phyloP scores from a whole-genome alignment of 23 tunicate species.

The Phallusia fumigata region DNA sequence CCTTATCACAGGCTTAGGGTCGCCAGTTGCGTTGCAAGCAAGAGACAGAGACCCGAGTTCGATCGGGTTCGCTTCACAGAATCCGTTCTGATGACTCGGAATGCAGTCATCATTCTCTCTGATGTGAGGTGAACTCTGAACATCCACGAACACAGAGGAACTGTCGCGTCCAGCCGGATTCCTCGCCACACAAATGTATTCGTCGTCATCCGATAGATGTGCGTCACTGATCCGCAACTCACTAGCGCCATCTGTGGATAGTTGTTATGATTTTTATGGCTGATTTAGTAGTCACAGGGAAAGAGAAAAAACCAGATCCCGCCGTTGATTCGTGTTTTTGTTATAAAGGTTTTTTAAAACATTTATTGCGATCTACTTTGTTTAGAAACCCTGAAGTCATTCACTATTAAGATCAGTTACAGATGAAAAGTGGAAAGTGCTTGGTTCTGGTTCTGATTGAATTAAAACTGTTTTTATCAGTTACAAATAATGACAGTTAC shows the following conservation, averaged over 20 bases:
- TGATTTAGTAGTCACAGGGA: no score
- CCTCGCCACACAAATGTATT: slow-evolving; percentile 62
- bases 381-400: no score
- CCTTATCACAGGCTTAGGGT: slow-evolving; percentile 87
- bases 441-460: no score
- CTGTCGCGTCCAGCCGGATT: slow-evolving; percentile 80
- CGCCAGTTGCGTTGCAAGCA: slow-evolving; percentile 83
- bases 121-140: slow-evolving; percentile 64
- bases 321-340: no score
- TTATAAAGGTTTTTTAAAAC: no score
- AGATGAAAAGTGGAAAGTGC: no score
- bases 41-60: slow-evolving; percentile 39
- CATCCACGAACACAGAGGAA: slow-evolving; percentile 56
- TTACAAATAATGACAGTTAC: no score
- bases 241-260: slow-evolving; percentile 34
- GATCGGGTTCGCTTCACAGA: slow-evolving; percentile 44
- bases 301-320: no score
- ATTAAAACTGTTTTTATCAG: no score
- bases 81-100: slow-evolving; percentile 24
- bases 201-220: slow-evolving; percentile 65
- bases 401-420: no score
- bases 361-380: no score
- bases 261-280: not conserved
- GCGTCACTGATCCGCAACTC: slow-evolving; percentile 47
- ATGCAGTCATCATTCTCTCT: slow-evolving; percentile 17